Conservation (phyloP, 2,797 vertebrate genomes). For the Acanthopagrus latus region DNA sequence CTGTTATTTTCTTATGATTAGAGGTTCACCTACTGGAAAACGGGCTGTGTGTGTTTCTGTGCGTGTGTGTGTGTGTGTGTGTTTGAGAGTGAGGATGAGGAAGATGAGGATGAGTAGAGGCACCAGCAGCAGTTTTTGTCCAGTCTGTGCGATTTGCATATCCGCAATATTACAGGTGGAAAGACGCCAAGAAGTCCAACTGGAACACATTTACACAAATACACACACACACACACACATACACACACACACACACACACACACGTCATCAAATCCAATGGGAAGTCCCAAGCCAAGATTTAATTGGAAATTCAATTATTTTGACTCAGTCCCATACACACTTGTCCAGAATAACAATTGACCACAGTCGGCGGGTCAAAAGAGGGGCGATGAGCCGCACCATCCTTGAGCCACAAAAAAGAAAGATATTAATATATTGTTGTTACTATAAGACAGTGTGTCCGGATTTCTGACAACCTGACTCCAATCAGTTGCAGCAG, state of each 20-base stretch:
- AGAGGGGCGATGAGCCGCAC: no score
- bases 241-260: neutral
- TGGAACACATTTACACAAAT: neutral
- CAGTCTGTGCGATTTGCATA: neutral
- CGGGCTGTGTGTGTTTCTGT: conserved; percentile 9
- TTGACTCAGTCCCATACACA: no score
- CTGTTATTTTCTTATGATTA: conserved; percentile 76
- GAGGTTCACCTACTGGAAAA: conserved; percentile 47
- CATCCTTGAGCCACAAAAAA: no score
- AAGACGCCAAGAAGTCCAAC: conserved; percentile 33
- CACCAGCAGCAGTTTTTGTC: neutral
- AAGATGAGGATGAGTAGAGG: neutral
- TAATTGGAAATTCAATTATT: no score
- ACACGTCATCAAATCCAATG: no score
- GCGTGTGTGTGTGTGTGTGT: conserved; percentile 9
- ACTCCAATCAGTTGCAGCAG: no score
- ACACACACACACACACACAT: neutral
- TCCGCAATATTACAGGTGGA: neutral
- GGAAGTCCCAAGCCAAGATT: no score
- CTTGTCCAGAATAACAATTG: no score
- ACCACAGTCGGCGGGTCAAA: no score
- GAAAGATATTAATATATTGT: no score
- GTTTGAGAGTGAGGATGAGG: neutral
- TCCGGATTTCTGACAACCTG: no score
- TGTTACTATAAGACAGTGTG: no score